These are phyloP conservation scores for Altica lythri DNA, from an alignment of 2,888 invertebrate species.

Conservation along the genomic window DNA sequence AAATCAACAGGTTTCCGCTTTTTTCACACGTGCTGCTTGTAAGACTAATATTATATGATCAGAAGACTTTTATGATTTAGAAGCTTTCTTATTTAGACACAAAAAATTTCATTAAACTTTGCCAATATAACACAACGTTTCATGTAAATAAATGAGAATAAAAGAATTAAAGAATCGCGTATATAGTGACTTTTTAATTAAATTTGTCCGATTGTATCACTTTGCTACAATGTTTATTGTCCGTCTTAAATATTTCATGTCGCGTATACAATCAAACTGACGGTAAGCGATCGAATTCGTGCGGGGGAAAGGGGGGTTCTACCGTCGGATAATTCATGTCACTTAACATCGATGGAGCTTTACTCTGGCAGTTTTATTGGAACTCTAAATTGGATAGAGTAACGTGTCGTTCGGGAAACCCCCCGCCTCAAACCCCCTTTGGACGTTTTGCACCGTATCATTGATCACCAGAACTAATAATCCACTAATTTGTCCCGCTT, in stretches of 20 bases:
- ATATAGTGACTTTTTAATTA: slow-evolving; percentile 7
- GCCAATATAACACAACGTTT: no score
- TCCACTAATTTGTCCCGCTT: slow-evolving; percentile 58
- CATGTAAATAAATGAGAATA: no score
- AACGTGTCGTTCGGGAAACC: slow-evolving; percentile 48
- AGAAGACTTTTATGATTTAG: no score
- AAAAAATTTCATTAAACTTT: no score
- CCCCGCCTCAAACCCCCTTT: slow-evolving; percentile 28
- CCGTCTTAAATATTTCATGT: slow-evolving; percentile 57
- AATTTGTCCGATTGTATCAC: background rate
- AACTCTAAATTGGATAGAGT: slow-evolving; percentile 58
- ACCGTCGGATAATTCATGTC: slow-evolving; percentile 58
- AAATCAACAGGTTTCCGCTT: no score
- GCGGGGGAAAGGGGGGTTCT: slow-evolving; percentile 6
- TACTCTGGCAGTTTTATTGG: slow-evolving; percentile 60
- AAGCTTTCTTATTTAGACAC: no score
- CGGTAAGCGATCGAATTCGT: slow-evolving; percentile 10
- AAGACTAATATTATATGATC: no score
- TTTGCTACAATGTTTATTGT: slow-evolving; percentile 49
- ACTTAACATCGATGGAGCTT: slow-evolving; percentile 60
- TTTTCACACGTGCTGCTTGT: no score
- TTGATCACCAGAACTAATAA: slow-evolving; percentile 58
- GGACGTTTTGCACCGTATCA: slow-evolving; percentile 56
- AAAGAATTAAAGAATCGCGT: no score
- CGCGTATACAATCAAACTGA: slow-evolving; percentile 44